Conservation (phyloP, 2,113 vertebrate species). For the Grallaria varia region DNA sequence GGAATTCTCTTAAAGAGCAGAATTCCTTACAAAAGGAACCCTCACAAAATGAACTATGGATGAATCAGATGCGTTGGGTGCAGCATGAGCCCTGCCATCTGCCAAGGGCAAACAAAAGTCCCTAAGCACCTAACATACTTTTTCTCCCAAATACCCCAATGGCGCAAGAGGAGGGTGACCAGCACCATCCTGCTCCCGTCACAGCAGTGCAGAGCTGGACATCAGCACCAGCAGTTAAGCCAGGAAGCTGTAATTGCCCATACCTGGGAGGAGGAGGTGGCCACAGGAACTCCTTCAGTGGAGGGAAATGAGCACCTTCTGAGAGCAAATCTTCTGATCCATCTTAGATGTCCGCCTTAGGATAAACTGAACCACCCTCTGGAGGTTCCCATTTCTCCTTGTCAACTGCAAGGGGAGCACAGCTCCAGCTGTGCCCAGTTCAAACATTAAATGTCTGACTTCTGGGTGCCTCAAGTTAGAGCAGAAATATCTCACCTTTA, state of each 20-base stretch:
- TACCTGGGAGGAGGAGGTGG: not conserved
- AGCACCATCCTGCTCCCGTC: not conserved
- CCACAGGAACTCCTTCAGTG: not conserved
- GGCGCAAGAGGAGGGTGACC: not conserved
- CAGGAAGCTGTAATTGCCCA: not conserved
- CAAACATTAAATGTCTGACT: not conserved
- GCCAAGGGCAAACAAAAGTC: not conserved
- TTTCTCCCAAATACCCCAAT: not conserved
- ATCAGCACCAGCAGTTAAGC: not conserved
- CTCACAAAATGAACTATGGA: not conserved
- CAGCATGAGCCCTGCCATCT: not conserved
- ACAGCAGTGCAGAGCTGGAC: not conserved
- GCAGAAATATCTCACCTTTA: slow-evolving; percentile 27
- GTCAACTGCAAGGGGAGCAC: not conserved
- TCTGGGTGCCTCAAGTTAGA: not conserved
- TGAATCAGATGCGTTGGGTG: fast-evolving
- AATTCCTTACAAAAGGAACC: not conserved
- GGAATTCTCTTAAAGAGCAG: not conserved
- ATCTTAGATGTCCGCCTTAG: not conserved
- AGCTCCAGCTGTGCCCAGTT: not conserved
- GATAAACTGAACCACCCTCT: not conserved
- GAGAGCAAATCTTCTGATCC: not conserved
- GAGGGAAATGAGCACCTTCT: not conserved
- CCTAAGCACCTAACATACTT: not conserved
- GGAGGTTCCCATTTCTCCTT: not conserved